phyloP scores from a whole-genome alignment of 2,113 vertebrate genomes.

The Micromys minutus region DNA sequence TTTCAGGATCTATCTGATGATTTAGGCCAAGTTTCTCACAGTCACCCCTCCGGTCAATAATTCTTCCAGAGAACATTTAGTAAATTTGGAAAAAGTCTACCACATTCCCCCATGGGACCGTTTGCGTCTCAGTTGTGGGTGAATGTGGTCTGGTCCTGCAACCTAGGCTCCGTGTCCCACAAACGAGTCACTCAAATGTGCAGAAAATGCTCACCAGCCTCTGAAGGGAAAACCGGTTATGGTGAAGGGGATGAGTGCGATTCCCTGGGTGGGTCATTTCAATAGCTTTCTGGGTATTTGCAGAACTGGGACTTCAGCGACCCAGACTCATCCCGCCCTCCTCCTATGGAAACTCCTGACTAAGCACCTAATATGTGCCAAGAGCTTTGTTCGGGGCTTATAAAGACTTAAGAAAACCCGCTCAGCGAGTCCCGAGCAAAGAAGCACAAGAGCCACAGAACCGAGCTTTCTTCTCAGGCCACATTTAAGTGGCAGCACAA shows the following conservation, averaged over 20 bases:
- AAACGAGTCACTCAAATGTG: neutral
- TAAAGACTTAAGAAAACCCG: neutral
- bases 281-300: slow-evolving; percentile 41
- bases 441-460: neutral
- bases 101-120: slow-evolving; percentile 27
- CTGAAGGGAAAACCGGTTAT: neutral
- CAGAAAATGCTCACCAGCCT: neutral
- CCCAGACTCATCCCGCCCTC: neutral
- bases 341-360: slow-evolving; percentile 11
- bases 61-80: slow-evolving; percentile 52
- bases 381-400: neutral
- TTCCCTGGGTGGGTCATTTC: neutral
- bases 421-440: neutral
- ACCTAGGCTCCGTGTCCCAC: neutral
- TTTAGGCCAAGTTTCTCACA: neutral
- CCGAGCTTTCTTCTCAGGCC: neutral
- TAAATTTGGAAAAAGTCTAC: slow-evolving; percentile 51
- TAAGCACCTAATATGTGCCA: slow-evolving; percentile 32
- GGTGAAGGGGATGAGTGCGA: neutral
- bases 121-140: neutral
- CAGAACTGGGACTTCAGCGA: slow-evolving; percentile 7
- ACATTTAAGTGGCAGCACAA: neutral
- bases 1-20: slow-evolving; percentile 9
- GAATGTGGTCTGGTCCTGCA: slow-evolving; percentile 15
- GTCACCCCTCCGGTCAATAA: neutral